Conservation (phyloP, 2,888 invertebrate species). For the Neoitamus cyanurus region DNA sequence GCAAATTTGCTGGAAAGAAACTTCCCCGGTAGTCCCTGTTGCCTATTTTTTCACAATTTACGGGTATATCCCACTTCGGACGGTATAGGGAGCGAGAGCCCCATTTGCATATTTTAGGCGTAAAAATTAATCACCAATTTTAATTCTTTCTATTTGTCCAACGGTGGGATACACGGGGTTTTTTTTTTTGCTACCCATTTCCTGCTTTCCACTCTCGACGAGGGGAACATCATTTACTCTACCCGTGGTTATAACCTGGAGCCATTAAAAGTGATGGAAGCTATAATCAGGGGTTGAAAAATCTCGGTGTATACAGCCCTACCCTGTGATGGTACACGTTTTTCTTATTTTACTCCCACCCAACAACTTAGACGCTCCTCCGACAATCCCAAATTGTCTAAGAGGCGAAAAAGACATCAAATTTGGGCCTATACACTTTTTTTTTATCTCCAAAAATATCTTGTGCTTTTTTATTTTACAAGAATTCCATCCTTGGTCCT, state of each 20-base stretch:
- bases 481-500: slow-evolving; percentile 38
- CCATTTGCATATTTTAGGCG: slow-evolving; percentile 54
- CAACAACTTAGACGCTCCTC: slow-evolving; percentile 27
- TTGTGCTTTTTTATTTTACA: slow-evolving; percentile 18
- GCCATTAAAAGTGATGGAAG: slow-evolving; percentile 53
- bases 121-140: slow-evolving; percentile 55
- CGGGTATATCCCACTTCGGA: slow-evolving; percentile 24
- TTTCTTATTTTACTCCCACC: slow-evolving; percentile 1
- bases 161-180: background rate
- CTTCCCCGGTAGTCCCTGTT: background rate
- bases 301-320: slow-evolving; percentile 11
- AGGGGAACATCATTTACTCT: slow-evolving; percentile 49
- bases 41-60: slow-evolving; percentile 31
- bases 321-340: background rate
- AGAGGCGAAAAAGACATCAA: slow-evolving; percentile 53
- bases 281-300: slow-evolving; percentile 49
- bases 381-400: slow-evolving; percentile 42
- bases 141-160: slow-evolving; percentile 54
- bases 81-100: slow-evolving; percentile 30
- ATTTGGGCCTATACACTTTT: slow-evolving; percentile 45
- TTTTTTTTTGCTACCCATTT: slow-evolving; percentile 9
- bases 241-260: slow-evolving; percentile 50
- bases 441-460: slow-evolving; percentile 44
- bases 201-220: background rate
- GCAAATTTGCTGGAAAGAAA: slow-evolving; percentile 38